Conservation (phyloP, 2,113 vertebrate species). For the Capra hircus region DNA sequence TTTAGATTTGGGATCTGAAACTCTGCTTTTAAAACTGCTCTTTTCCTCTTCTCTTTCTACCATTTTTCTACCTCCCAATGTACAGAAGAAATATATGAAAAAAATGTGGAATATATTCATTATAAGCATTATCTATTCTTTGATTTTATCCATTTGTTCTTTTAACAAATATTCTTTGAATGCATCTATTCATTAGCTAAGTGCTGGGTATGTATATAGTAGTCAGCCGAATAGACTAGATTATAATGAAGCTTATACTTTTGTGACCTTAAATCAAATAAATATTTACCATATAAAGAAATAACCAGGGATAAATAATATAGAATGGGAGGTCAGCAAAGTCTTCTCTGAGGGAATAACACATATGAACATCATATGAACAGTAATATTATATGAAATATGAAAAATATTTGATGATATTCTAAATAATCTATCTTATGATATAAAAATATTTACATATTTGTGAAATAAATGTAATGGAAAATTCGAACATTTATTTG, state of each 20-base stretch:
- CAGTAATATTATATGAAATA: background rate
- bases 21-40: background rate
- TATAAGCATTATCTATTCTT: background rate
- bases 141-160: background rate
- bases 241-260: background rate
- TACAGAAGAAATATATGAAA: background rate
- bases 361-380: background rate
- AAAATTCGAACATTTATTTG: background rate
- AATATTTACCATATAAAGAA: background rate
- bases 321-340: background rate
- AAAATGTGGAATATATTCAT: background rate
- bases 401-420: background rate
- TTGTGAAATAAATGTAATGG: background rate
- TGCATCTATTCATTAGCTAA: background rate
- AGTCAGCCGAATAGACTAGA: background rate
- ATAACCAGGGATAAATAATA: background rate
- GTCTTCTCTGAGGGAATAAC: background rate
- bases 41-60: background rate
- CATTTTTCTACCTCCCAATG: background rate
- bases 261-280: constrained; percentile 12
- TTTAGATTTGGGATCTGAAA: constrained; percentile 24
- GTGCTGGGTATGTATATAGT: background rate
- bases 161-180: background rate
- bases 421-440: background rate
- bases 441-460: background rate